These are phyloP conservation scores for Bergia puertoricense DNA, from an alignment of 92 coral and sea anemone species.

Conservation along the genomic window DNA sequence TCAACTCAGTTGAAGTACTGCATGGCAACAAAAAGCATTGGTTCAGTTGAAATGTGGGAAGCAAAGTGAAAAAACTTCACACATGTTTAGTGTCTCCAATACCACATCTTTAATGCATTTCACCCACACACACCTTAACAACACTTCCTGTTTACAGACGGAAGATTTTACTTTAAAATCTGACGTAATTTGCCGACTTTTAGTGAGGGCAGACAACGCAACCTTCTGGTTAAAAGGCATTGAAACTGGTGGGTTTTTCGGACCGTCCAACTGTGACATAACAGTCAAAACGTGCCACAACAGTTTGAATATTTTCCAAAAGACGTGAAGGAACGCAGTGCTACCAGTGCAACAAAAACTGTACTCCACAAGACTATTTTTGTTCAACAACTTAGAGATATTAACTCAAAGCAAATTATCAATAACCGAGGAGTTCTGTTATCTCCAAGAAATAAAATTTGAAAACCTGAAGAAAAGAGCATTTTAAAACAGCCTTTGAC, in stretches of 20 bases:
- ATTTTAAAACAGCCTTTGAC: too few species aligned
- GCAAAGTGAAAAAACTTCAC: background rate
- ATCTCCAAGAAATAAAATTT: background rate
- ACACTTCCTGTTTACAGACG: background rate
- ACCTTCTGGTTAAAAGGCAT: background rate
- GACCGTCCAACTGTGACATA: background rate
- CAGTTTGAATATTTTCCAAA: background rate
- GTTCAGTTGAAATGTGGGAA: background rate
- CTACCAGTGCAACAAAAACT: too few species aligned
- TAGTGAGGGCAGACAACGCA: background rate
- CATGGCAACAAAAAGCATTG: background rate
- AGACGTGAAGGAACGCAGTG: background rate
- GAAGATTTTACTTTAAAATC: background rate
- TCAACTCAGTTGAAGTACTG: background rate
- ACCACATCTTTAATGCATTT: background rate
- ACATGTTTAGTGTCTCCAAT: background rate
- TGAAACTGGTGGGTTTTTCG: background rate
- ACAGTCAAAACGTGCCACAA: too few species aligned
- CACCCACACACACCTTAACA: background rate
- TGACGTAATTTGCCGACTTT: background rate
- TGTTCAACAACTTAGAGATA: too few species aligned
- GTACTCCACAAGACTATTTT: too few species aligned
- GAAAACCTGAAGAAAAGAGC: too few species aligned
- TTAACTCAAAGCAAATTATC: background rate
- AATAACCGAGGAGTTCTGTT: background rate